phyloP scores from a whole-genome alignment of 2,113 vertebrate species.

The Microcebus griseorufus region DNA sequence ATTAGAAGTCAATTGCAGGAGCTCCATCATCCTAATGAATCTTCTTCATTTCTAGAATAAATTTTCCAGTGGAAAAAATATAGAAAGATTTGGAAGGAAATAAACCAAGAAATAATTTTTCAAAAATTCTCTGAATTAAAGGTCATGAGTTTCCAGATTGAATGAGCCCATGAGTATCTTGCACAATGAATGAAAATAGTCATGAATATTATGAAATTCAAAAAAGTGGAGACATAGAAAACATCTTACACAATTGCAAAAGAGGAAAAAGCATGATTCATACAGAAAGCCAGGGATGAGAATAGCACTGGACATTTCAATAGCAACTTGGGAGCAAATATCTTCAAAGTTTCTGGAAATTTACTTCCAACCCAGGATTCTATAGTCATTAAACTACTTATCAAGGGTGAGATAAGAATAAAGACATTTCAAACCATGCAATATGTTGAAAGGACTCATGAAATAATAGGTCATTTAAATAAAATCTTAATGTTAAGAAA shows the following conservation, averaged over 20 bases:
- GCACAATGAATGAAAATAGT: rapidly evolving
- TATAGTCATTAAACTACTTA: neutral
- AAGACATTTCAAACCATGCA: neutral
- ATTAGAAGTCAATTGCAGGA: rapidly evolving
- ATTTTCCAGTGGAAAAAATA: neutral
- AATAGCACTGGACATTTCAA: neutral
- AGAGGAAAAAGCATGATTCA: neutral
- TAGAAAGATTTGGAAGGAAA: neutral
- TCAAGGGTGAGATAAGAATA: neutral
- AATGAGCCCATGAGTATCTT: rapidly evolving
- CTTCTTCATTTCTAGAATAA: neutral
- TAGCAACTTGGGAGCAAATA: neutral
- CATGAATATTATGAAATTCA: too few relatives aligned
- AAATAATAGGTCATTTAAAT: neutral
- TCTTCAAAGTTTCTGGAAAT: neutral
- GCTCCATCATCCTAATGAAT: rapidly evolving
- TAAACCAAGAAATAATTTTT: neutral
- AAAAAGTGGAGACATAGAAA: neutral
- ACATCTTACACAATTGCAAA: too few relatives aligned
- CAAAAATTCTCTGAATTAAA: neutral
- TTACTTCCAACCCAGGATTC: neutral
- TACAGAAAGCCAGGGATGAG: too few relatives aligned
- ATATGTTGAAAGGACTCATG: neutral
- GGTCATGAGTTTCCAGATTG: neutral
- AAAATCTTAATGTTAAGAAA: neutral